Conservation (phyloP, 2,888 invertebrate species). For the Cylloceria caligata region DNA sequence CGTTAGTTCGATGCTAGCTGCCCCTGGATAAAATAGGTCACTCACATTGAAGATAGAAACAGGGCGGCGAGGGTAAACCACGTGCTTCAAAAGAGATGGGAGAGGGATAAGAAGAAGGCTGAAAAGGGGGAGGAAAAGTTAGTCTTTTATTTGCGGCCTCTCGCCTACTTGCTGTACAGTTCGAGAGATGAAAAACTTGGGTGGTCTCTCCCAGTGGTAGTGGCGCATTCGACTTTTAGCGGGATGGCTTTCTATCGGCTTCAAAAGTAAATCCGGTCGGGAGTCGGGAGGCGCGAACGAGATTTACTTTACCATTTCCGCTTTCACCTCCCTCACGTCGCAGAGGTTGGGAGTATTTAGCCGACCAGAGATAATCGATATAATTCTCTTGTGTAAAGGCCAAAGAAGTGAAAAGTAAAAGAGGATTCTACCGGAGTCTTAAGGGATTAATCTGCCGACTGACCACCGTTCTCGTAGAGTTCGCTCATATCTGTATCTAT, state of each 20-base stretch:
- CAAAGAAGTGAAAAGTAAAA: conserved; percentile 64
- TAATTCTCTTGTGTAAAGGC: conserved; percentile 62
- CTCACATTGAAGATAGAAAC: conserved; percentile 14
- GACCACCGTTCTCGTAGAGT: neutral
- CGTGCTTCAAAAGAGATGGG: conserved; percentile 9
- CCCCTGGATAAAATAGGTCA: conserved; percentile 26
- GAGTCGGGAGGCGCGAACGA: conserved; percentile 28
- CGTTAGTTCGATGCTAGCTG: neutral
- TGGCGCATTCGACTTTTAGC: conserved; percentile 57
- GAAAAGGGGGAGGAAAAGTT: conserved; percentile 48
- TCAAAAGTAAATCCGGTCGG: conserved; percentile 30
- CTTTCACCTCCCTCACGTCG: neutral
- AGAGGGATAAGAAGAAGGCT: conserved; percentile 15
- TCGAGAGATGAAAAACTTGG: conserved; percentile 58
- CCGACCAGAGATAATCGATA: conserved; percentile 54
- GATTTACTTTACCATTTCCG: conserved; percentile 54
- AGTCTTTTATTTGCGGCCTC: conserved; percentile 61
- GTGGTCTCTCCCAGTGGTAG: conserved; percentile 11
- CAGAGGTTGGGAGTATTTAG: conserved; percentile 59
- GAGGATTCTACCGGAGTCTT: conserved; percentile 57
- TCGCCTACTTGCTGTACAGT: conserved; percentile 49
- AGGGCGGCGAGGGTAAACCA: conserved; percentile 24
- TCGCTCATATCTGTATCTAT: neutral
- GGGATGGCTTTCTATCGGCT: conserved; percentile 58
- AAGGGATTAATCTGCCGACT: conserved; percentile 55